A percentile compares a stretch with the other conserved stretches of the same genome.
phyloP scores from a whole-genome alignment of 1,140 invertebrate species.

The Drosophila ficusphila region DNA sequence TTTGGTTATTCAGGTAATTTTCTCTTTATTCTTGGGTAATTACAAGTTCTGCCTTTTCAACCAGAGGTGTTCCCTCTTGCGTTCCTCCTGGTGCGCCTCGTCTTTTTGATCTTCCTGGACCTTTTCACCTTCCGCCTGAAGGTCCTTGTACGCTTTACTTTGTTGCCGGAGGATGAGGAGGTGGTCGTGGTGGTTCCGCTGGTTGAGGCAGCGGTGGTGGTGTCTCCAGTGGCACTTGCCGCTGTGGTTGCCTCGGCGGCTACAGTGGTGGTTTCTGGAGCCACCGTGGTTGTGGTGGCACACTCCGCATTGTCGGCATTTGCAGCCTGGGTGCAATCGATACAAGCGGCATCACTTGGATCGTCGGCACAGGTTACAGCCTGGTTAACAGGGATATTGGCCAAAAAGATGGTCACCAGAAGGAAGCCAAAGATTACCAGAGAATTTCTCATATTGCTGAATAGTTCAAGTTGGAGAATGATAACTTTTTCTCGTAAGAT shows the following conservation, averaged over 20 bases:
- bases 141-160: no score
- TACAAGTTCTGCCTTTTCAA: not conserved
- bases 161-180: not conserved
- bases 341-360: not conserved
- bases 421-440: not conserved
- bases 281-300: not conserved
- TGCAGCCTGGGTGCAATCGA: not conserved
- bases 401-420: conserved; percentile 10
- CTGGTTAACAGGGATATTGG: not conserved
- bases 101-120: not conserved
- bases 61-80: not conserved
- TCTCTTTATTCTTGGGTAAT: not conserved
- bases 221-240: not conserved
- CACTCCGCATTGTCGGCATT: not conserved
- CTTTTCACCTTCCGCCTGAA: not conserved
- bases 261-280: not conserved
- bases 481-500: not conserved
- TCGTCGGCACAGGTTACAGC: not conserved
- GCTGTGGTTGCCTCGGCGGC: not conserved
- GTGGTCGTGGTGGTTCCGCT: not conserved
- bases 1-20: not conserved
- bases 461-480: not conserved
- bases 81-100: not conserved
- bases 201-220: not conserved
- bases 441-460: conserved; percentile 10